A percentile compares a stretch with the other conserved stretches of the same genome.
phyloP scores from a whole-genome alignment of 2,888 invertebrate genomes.

The Hemistola chrysoprasaria region DNA sequence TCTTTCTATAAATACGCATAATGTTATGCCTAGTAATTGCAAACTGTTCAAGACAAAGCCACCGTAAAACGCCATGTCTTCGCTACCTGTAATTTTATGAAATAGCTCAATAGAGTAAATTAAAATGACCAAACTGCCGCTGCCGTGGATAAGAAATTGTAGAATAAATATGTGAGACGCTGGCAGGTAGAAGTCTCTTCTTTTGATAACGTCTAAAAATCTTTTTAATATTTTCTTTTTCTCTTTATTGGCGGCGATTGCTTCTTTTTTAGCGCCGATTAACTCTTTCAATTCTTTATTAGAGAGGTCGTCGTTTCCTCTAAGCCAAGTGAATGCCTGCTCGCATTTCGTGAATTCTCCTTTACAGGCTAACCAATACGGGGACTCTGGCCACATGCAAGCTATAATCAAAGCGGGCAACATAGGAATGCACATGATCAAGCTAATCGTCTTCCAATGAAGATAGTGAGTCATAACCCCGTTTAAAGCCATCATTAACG shows the following conservation, averaged over 20 bases:
- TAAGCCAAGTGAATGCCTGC: conserved; percentile 20
- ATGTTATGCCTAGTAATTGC: too few relatives aligned
- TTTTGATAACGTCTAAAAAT: too few relatives aligned
- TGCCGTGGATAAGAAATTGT: too few relatives aligned
- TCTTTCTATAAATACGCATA: too few relatives aligned
- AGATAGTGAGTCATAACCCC: conserved; percentile 21
- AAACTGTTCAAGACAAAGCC: too few relatives aligned
- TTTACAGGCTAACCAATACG: conserved; percentile 32
- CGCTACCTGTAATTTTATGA: too few relatives aligned
- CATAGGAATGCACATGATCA: conserved; percentile 25
- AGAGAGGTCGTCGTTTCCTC: conserved; percentile 22
- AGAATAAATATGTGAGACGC: too few relatives aligned
- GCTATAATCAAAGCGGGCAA: conserved; percentile 16
- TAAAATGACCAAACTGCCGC: too few relatives aligned
- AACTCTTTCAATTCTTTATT: conserved; percentile 22
- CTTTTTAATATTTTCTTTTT: too few relatives aligned
- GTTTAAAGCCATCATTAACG: conserved; percentile 17
- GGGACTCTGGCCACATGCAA: conserved; percentile 31
- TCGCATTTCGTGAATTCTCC: conserved; percentile 25
- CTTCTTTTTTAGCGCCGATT: conserved; percentile 4
- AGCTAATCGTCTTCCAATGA: conserved; percentile 27
- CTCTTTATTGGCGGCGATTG: neutral
- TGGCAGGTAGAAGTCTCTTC: too few relatives aligned
- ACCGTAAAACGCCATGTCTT: too few relatives aligned
- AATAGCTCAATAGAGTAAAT: too few relatives aligned